Conservation (phyloP, 92 coral and sea anemone species). For the Epizoanthus fatuus region DNA sequence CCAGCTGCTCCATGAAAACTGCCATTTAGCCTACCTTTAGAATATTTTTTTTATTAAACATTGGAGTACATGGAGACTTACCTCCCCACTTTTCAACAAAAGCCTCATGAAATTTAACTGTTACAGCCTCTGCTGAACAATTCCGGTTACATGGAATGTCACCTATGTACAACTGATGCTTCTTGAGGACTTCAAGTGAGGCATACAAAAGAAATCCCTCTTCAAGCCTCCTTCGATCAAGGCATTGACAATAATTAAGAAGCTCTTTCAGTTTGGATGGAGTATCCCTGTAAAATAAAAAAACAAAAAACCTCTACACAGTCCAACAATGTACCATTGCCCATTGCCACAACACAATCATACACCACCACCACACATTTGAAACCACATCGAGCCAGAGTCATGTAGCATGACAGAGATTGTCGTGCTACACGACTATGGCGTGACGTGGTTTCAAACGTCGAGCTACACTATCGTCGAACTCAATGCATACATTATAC, state of each 20-base stretch:
- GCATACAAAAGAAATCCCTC: conserved; percentile 65
- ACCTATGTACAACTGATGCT: conserved; percentile 29
- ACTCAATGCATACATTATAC: too few species aligned
- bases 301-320: neutral
- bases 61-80: neutral
- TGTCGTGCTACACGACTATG: too few species aligned
- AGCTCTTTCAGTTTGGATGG: conserved; percentile 37
- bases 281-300: conserved; percentile 37
- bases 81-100: conserved; percentile 70
- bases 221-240: conserved; percentile 76
- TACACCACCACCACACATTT: too few species aligned
- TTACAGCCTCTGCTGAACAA: conserved; percentile 43
- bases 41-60: too few species aligned
- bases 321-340: too few species aligned
- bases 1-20: too few species aligned
- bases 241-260: conserved; percentile 19
- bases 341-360: too few species aligned
- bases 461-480: too few species aligned
- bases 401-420: too few species aligned
- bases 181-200: conserved; percentile 31
- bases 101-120: conserved; percentile 31
- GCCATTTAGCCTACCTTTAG: too few species aligned
- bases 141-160: conserved; percentile 59
- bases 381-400: too few species aligned
- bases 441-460: too few species aligned